Evolutionary conservation across 2,888 invertebrate genomes (phyloP).

Genomic region (Shargacucullia verbasci): DNA sequence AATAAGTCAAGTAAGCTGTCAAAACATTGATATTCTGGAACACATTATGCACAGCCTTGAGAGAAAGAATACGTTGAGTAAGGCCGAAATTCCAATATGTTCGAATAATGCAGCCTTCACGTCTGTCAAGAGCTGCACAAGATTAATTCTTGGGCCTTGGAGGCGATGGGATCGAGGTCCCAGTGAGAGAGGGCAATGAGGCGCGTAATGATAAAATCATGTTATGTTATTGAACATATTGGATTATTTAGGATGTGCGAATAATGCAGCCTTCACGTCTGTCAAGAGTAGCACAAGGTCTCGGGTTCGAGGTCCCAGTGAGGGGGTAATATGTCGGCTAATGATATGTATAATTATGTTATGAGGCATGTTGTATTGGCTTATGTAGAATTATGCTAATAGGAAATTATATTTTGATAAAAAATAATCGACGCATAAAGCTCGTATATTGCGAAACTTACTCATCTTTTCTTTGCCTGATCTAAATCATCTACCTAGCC

Average conservation of each 20-base stretch:
- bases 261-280: too few relatives aligned
- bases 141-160: slow-evolving; percentile 64
- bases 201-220: background rate
- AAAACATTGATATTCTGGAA: slow-evolving; percentile 33
- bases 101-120: slow-evolving; percentile 64
- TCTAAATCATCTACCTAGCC: too few relatives aligned
- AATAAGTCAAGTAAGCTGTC: slow-evolving; percentile 31
- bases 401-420: too few relatives aligned
- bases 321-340: slow-evolving; percentile 5
- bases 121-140: slow-evolving; percentile 65
- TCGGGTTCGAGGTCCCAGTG: too few relatives aligned
- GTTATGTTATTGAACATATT: too few relatives aligned
- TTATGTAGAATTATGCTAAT: too few relatives aligned
- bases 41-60: slow-evolving; percentile 40
- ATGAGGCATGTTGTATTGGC: slow-evolving; percentile 1
- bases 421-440: too few relatives aligned
- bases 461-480: too few relatives aligned
- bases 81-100: slow-evolving; percentile 58
- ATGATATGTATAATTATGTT: slow-evolving; percentile 25
- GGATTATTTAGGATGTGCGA: too few relatives aligned
- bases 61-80: slow-evolving; percentile 34
- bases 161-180: slow-evolving; percentile 37
- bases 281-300: too few relatives aligned
- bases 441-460: too few relatives aligned
- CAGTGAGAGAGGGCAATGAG: slow-evolving; percentile 32